phyloP scores from a whole-genome alignment of 2,888 invertebrate genomes.

The Polymixis flavicincta region DNA sequence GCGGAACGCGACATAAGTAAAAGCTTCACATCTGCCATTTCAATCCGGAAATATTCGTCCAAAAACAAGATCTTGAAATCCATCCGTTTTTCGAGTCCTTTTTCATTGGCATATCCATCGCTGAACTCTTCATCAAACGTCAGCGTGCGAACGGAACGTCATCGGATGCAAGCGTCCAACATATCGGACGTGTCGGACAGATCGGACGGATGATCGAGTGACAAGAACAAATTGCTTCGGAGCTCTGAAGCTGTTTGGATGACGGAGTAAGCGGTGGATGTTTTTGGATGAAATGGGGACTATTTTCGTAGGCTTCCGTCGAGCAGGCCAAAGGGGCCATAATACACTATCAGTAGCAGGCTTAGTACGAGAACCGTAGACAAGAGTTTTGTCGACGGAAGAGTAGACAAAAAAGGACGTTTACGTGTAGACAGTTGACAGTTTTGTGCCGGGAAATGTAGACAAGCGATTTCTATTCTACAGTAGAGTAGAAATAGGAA shows the following conservation, averaged over 20 bases:
- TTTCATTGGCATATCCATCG: constrained; percentile 37
- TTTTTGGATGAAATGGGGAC: constrained; percentile 16
- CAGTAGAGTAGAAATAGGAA: no score
- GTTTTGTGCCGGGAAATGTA: no score
- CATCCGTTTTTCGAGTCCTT: constrained; percentile 24
- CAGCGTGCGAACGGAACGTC: constrained; percentile 54
- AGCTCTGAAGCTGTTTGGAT: constrained; percentile 46
- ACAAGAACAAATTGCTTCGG: constrained; percentile 60
- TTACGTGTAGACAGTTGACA: no score
- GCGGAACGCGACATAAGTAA: no score
- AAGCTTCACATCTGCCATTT: not conserved
- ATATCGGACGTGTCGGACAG: constrained; percentile 22
- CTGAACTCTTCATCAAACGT: constrained; percentile 56
- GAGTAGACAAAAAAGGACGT: no score
- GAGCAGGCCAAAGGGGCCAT: not conserved
- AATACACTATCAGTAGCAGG: no score
- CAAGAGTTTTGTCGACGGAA: no score
- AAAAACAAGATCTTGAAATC: not conserved
- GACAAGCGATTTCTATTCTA: no score
- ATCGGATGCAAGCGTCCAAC: constrained; percentile 46
- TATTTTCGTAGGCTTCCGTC: not conserved
- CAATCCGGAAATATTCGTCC: not conserved
- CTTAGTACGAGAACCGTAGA: no score
- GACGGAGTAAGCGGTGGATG: constrained; percentile 30
- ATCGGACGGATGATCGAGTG: constrained; percentile 48